Evolutionary conservation across 2,797 vertebrate species (phyloP), one percentile per base, ranked within the genome.

Genomic region (Gambusia yucatana): DNA sequence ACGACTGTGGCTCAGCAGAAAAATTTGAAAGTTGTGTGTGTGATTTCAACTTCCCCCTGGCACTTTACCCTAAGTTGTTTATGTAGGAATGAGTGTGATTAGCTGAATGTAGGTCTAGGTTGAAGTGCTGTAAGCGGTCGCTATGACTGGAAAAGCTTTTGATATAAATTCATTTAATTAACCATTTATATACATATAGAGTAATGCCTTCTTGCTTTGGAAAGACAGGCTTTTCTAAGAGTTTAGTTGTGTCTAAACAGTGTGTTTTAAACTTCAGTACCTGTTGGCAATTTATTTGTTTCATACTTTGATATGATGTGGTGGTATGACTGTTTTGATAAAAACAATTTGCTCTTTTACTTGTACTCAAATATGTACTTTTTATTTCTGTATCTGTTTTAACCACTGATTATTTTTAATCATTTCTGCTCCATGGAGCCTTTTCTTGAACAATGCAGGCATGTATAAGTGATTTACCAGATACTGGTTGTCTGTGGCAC

Each of bases 401-500:
- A 36, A 55, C 43, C 50, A 48, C 28, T 67, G 4, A 44, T 44
- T 44, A 50, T 72, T 72, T 48, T 46, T 47, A 22, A 30, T 28
- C 30, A 14, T 72, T 72, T 50, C 30, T 30, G 6, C 25, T 41
- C n/a, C 28, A 50, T 17, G 33, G 33, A 39, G 36, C 36, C 63
- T 67, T 65, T 67, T 67, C 36, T 41, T 41, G 20, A 67, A 67
- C 36, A 41, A 67, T 25, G 63, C 63, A 67, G 3, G 4, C 20
- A 41, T 25, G 36, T 67, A 77, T 30, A 59, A 36, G 50, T 25
- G 43, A 69, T 46, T 73, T 77, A 69, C 22, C 22, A 1, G 77
- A 50, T 73, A 65, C 55, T 33, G 77, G 33, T 28, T 59, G 50
- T 76, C 9, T 73, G 28, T 71, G 28, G 6, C 47, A 79, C 1